Percentiles rank a stretch among this genome's conserved stretches.
These are phyloP conservation scores for Brotula barbata DNA, from an alignment of 2,797 vertebrate genomes.

Conservation along the genomic window DNA sequence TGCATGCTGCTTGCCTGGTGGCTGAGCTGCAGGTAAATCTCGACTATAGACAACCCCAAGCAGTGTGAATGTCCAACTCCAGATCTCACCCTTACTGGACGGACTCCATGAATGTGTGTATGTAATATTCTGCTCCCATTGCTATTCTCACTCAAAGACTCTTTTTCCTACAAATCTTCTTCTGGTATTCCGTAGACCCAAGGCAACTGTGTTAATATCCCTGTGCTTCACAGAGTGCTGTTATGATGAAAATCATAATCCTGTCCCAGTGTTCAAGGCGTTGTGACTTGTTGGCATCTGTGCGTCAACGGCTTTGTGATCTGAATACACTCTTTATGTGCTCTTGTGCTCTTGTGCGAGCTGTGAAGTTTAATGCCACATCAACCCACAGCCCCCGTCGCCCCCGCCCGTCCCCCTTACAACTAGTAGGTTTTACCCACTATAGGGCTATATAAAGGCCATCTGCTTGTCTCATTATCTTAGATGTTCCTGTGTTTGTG, in stretches of 20 bases:
- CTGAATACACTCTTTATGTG: slow-evolving; percentile 37
- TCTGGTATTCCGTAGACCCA: slow-evolving; percentile 17
- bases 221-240: slow-evolving; percentile 46
- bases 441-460: slow-evolving; percentile 64
- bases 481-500: slow-evolving; percentile 38
- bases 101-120: background rate
- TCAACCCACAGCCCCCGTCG: slow-evolving; percentile 55
- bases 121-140: background rate
- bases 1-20: background rate
- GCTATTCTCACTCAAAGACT: background rate
- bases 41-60: background rate
- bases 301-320: slow-evolving; percentile 52
- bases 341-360: slow-evolving; percentile 42
- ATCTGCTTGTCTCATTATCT: slow-evolving; percentile 66
- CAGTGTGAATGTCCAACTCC: background rate
- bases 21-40: background rate
- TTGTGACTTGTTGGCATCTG: slow-evolving; percentile 50
- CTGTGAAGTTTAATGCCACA: slow-evolving; percentile 59
- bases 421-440: slow-evolving; percentile 57
- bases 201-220: slow-evolving; percentile 25
- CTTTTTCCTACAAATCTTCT: slow-evolving; percentile 10
- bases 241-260: slow-evolving; percentile 57
- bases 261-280: slow-evolving; percentile 50
- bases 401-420: slow-evolving; percentile 53
- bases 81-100: background rate